Evolutionary conservation across 2,888 invertebrate species (phyloP), one percentile per base, ranked within the genome.

Genomic region (Eilema griseolum): DNA sequence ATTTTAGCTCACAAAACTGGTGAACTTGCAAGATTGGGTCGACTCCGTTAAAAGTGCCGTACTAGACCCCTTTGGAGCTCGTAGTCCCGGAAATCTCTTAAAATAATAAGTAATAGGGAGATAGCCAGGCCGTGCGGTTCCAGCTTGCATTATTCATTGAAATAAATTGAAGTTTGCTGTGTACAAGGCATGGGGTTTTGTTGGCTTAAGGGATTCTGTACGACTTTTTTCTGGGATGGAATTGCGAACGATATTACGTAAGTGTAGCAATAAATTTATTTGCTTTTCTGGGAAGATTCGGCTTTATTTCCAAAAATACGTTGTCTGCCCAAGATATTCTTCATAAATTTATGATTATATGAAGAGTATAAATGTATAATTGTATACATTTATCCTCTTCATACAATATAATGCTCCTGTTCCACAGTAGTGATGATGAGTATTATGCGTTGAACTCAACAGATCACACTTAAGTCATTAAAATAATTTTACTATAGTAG

Each of bases 141-240:
- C 80, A 82, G 61, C 67, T 73, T 90, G 85, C 86, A 90, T 90
- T 90, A 91, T 91, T 90, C 90, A 91, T 89, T 83, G 81, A 85
- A 84, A 90, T 89, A 90, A 90, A 90, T 90, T 90, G 89, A 80
- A 77, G 85, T 83, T 81, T 76, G 72, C 72, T 72, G 76, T 67
- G 72, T 80, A 81, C 82, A 78, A 79, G 79, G 69, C 74, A 79
- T 67, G 72, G 72, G 68, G 75, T 72, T 76, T 69, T 65, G 62
- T 67, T 74, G 71, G 77, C 75, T 77, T 80, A 79, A 66, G 64
- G 61, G 78, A 74, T 73, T 71, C 66, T 68, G 71, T 81, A 74
- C 71, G 63, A 70, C 61, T 33, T 68, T 76, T 76, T 70, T 71
- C 24, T 23, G 67, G 67, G 28, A 67, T 66, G 56, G 31, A 65